Evolutionary conservation across 2,797 vertebrate species (phyloP).

Genomic region (Lemur catta): DNA sequence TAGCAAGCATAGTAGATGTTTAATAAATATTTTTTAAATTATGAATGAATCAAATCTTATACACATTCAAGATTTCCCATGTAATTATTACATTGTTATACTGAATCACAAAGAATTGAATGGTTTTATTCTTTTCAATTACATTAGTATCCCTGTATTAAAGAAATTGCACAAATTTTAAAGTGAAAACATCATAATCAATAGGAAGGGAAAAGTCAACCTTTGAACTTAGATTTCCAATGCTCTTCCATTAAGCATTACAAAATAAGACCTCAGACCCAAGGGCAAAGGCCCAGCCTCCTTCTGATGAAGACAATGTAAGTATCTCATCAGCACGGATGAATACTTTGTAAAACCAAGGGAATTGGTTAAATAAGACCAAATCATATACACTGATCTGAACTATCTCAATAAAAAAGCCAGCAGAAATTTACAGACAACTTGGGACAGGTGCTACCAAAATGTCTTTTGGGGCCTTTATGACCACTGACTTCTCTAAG

Average conservation of each 20-base stretch:
- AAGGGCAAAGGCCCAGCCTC: not conserved
- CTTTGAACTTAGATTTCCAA: not conserved
- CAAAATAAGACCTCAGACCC: not conserved
- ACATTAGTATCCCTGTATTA: not conserved
- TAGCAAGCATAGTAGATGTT: not conserved
- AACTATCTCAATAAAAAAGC: not conserved
- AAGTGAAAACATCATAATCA: not conserved
- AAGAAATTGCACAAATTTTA: conserved; percentile 30
- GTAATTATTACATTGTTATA: not conserved
- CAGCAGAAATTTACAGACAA: not conserved
- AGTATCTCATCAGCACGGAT: not conserved
- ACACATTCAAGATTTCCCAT: not conserved
- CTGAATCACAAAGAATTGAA: not conserved
- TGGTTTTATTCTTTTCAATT: not conserved
- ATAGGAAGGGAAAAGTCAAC: not conserved
- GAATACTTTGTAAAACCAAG: not conserved
- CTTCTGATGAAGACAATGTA: not conserved
- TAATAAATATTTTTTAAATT: conserved; percentile 3
- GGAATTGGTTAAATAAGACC: not conserved
- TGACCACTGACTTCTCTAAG: not conserved
- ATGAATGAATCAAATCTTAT: not conserved
- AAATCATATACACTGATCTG: not conserved
- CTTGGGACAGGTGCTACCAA: not conserved
- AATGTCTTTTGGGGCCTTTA: not conserved
- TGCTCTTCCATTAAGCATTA: not conserved